Evolutionary conservation across 1,140 invertebrate genomes (phyloP).

Genomic region (Oedothorax gibbosus): DNA sequence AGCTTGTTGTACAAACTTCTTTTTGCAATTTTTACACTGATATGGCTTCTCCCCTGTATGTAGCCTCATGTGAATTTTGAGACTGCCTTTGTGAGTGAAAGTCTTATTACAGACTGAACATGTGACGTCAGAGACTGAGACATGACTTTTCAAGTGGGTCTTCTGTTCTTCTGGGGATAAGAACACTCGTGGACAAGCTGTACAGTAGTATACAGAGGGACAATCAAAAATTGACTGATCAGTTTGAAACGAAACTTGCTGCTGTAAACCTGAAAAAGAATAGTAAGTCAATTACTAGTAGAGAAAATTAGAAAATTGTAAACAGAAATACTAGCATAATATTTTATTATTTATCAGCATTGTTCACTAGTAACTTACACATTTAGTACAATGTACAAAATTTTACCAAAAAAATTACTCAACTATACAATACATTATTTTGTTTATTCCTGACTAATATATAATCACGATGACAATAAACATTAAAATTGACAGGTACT

Average conservation of each 20-base stretch:
- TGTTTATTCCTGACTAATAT: too few relatives aligned
- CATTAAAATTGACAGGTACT: too few relatives aligned
- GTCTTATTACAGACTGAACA: constrained; percentile 81
- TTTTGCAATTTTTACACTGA: constrained; percentile 64
- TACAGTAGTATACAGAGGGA: constrained; percentile 70
- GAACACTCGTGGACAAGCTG: constrained; percentile 71
- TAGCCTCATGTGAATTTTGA: constrained; percentile 73
- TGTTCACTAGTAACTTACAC: too few relatives aligned
- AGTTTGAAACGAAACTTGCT: not conserved
- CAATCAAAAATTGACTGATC: constrained; percentile 62
- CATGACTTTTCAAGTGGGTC: constrained; percentile 91
- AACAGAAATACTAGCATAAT: too few relatives aligned
- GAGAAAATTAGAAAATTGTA: not conserved
- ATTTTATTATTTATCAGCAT: too few relatives aligned
- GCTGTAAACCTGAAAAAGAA: not conserved
- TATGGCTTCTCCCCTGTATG: constrained; percentile 91
- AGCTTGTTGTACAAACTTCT: constrained; percentile 69
- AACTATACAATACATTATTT: too few relatives aligned
- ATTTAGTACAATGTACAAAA: too few relatives aligned
- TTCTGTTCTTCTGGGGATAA: constrained; percentile 80
- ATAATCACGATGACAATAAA: too few relatives aligned
- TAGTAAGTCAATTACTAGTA: not conserved
- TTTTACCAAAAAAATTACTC: too few relatives aligned
- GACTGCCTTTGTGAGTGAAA: too few relatives aligned
- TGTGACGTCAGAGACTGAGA: constrained; percentile 90